Evolutionary conservation across 2,113 vertebrate genomes (phyloP).

Genomic region (Ptilonorhynchus violaceus): DNA sequence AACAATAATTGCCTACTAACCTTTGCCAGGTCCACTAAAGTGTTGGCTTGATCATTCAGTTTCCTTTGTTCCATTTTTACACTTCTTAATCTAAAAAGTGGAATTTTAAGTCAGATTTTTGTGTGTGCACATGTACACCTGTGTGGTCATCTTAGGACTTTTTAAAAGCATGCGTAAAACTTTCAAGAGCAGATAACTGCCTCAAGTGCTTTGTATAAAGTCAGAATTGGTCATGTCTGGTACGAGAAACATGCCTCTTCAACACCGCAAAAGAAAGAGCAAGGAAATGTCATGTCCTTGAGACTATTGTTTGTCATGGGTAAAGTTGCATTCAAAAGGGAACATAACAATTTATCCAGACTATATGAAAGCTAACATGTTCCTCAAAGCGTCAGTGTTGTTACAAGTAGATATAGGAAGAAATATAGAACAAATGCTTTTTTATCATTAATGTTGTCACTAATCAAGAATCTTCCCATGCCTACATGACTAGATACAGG

Average conservation of each 20-base stretch:
- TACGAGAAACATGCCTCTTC: conserved; percentile 82
- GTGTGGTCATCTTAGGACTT: background rate
- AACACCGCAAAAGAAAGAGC: conserved; percentile 73
- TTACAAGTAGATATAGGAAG: conserved; percentile 78
- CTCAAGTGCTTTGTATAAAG: conserved; percentile 58
- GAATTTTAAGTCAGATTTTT: conserved; percentile 77
- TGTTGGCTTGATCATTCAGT: conserved; percentile 98
- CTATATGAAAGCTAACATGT: conserved; percentile 76
- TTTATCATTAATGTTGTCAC: background rate
- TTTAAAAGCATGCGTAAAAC: conserved; percentile 80
- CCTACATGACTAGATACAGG: conserved; percentile 75
- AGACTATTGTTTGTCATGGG: conserved; percentile 62
- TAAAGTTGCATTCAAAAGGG: conserved; percentile 62
- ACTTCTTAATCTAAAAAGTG: conserved; percentile 96
- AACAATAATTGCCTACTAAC: conserved; percentile 71
- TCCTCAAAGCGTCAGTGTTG: conserved; percentile 73
- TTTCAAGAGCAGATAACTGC: conserved; percentile 77
- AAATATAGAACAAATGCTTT: conserved; percentile 18
- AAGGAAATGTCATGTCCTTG: conserved; percentile 74
- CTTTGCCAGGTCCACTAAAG: conserved; percentile 98
- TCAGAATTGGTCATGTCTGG: conserved; percentile 69
- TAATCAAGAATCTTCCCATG: conserved; percentile 68
- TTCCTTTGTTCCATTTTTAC: conserved; percentile 99
- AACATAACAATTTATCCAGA: conserved; percentile 62
- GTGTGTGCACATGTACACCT: background rate